These are phyloP conservation scores for Lepus oiostolus DNA, from an alignment of 2,797 vertebrate genomes.

Conservation along the genomic window DNA sequence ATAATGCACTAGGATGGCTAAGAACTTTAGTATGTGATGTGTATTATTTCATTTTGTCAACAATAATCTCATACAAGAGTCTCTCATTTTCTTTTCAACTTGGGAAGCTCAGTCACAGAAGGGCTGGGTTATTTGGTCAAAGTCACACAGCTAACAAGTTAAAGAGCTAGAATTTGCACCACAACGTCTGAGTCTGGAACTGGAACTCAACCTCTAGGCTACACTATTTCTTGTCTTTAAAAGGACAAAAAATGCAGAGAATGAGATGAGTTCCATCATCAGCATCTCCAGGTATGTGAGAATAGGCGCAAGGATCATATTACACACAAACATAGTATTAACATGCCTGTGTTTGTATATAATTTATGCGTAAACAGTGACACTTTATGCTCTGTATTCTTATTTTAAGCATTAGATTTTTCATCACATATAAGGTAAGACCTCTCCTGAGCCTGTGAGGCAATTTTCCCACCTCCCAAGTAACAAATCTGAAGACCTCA, in stretches of 20 bases:
- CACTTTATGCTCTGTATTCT: slow-evolving; percentile 14
- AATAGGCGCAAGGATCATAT: neutral
- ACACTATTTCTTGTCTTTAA: neutral
- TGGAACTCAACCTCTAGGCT: neutral
- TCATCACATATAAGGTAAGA: neutral
- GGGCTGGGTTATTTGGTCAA: slow-evolving; percentile 18
- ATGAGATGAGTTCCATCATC: neutral
- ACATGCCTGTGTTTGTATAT: neutral
- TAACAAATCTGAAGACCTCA: slow-evolving; percentile 16
- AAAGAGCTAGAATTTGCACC: slow-evolving; percentile 16
- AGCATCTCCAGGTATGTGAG: slow-evolving; percentile 19
- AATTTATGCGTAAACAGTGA: neutral
- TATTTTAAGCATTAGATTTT: slow-evolving; percentile 45
- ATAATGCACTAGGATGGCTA: neutral
- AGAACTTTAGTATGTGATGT: neutral
- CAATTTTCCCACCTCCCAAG: neutral
- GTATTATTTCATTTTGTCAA: slow-evolving; percentile 36
- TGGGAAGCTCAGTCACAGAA: slow-evolving; percentile 36
- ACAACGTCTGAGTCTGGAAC: slow-evolving; percentile 4
- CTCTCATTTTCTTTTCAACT: slow-evolving; percentile 15
- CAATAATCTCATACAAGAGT: neutral
- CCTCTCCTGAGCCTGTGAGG: neutral
- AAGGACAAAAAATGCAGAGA: neutral
- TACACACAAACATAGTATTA: slow-evolving; percentile 55
- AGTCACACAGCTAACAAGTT: slow-evolving; percentile 10